These are phyloP conservation scores for Goniozus legneri DNA, from an alignment of 1,140 invertebrate genomes.

Conservation along the genomic window DNA sequence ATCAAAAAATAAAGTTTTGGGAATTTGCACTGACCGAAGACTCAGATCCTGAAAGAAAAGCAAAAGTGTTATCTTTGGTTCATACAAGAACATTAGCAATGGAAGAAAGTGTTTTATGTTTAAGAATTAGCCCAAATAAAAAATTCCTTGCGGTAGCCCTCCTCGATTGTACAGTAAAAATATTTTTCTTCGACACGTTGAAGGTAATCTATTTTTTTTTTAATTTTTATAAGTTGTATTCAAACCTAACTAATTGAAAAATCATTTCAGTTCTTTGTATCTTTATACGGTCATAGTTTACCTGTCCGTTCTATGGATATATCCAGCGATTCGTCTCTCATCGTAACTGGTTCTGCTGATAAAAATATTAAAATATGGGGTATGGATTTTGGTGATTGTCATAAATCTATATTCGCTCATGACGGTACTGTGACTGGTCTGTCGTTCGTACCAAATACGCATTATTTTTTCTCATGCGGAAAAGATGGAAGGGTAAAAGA, in stretches of 20 bases:
- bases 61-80: slow-evolving; percentile 74
- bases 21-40: slow-evolving; percentile 82
- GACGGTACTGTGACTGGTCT: slow-evolving; percentile 90
- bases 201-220: slow-evolving; percentile 62
- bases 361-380: slow-evolving; percentile 98
- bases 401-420: slow-evolving; percentile 84
- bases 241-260: not conserved
- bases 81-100: slow-evolving; percentile 81
- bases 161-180: slow-evolving; percentile 90
- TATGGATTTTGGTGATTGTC: slow-evolving; percentile 97
- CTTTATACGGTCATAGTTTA: slow-evolving; percentile 94
- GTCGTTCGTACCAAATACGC: slow-evolving; percentile 85
- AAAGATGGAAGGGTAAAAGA: slow-evolving; percentile 94
- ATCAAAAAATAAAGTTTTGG: slow-evolving; percentile 93
- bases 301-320: slow-evolving; percentile 94
- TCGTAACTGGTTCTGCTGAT: slow-evolving; percentile 93
- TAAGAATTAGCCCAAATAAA: slow-evolving; percentile 80
- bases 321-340: slow-evolving; percentile 82
- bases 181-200: slow-evolving; percentile 91
- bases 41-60: slow-evolving; percentile 58
- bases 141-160: slow-evolving; percentile 87
- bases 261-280: slow-evolving; percentile 82
- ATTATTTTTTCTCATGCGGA: slow-evolving; percentile 89
- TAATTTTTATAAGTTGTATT: not conserved
- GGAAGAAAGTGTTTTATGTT: slow-evolving; percentile 81